Evolutionary conservation across 2,113 vertebrate genomes (phyloP).

Genomic region (Choloepus hoffmanni): DNA sequence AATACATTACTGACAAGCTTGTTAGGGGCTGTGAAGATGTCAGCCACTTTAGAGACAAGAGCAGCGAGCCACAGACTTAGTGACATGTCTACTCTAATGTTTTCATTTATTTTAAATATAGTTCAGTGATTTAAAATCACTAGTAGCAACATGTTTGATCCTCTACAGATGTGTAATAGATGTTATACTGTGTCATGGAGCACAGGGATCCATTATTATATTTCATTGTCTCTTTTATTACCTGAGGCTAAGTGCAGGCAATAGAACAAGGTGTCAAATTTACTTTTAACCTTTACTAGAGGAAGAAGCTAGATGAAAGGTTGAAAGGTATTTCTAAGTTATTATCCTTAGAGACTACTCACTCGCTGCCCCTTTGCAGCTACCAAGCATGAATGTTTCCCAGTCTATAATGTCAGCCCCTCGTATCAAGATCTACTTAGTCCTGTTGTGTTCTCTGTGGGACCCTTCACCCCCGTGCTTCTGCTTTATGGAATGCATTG

Average conservation of each 20-base stretch:
- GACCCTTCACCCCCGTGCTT: slow-evolving; percentile 68
- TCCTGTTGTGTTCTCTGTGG: slow-evolving; percentile 81
- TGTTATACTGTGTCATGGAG: slow-evolving; percentile 58
- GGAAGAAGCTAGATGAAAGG: slow-evolving; percentile 81
- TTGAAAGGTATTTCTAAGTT: slow-evolving; percentile 84
- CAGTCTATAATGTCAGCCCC: slow-evolving; percentile 75
- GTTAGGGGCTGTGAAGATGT: background rate
- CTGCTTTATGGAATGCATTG: slow-evolving; percentile 72
- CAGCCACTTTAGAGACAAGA: slow-evolving; percentile 28
- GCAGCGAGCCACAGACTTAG: slow-evolving; percentile 42
- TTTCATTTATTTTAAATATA: slow-evolving; percentile 79
- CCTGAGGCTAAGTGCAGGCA: slow-evolving; percentile 81
- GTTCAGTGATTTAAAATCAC: slow-evolving; percentile 77
- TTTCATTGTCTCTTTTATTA: slow-evolving; percentile 85
- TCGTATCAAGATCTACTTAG: slow-evolving; percentile 61
- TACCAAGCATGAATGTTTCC: slow-evolving; percentile 58
- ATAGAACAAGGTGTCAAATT: slow-evolving; percentile 84
- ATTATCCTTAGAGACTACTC: slow-evolving; percentile 74
- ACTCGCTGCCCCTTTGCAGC: slow-evolving; percentile 74
- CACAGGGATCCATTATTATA: slow-evolving; percentile 84
- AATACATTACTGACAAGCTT: background rate
- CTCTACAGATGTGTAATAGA: slow-evolving; percentile 75
- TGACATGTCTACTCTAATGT: slow-evolving; percentile 71
- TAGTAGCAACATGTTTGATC: slow-evolving; percentile 66
- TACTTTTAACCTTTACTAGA: slow-evolving; percentile 86